phyloP scores from a whole-genome alignment of 2,797 vertebrate genomes.

The Gadopsis marmoratus region DNA sequence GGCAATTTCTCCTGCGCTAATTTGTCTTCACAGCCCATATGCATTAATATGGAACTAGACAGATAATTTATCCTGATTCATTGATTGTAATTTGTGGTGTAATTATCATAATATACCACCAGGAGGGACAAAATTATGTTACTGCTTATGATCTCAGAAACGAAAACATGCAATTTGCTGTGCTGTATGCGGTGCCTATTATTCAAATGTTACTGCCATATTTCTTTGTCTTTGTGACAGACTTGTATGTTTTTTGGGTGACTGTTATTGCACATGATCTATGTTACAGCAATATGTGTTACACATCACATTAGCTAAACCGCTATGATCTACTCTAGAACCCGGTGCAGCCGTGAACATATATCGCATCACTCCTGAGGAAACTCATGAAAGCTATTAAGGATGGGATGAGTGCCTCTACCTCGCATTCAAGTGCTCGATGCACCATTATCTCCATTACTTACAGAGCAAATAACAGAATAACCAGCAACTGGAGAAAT shows the following conservation, averaged over 20 bases:
- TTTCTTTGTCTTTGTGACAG: conserved; percentile 16
- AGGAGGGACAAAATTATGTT: conserved; percentile 59
- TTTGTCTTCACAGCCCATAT: conserved; percentile 67
- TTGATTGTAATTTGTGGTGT: conserved; percentile 76
- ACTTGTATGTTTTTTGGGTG: not conserved
- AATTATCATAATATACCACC: conserved; percentile 76
- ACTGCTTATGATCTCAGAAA: conserved; percentile 50
- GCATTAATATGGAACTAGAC: conserved; percentile 61
- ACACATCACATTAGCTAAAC: conserved; percentile 29
- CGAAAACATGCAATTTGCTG: conserved; percentile 51
- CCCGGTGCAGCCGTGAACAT: conserved; percentile 14
- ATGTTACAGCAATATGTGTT: not conserved
- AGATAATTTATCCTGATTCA: conserved; percentile 75
- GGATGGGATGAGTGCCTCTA: conserved; percentile 37
- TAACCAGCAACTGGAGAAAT: conserved; percentile 59
- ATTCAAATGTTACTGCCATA: not conserved
- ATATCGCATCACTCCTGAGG: not conserved
- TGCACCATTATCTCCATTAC: conserved; percentile 68
- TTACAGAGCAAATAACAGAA: conserved; percentile 60
- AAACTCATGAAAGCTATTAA: conserved; percentile 51
- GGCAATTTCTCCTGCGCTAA: conserved; percentile 58
- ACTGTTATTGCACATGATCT: not conserved
- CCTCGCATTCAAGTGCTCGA: conserved; percentile 29
- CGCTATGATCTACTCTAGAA: conserved; percentile 3
- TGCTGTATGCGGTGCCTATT: conserved; percentile 22